phyloP scores from a whole-genome alignment of 2,113 vertebrate species.

The Erinaceus europaeus region DNA sequence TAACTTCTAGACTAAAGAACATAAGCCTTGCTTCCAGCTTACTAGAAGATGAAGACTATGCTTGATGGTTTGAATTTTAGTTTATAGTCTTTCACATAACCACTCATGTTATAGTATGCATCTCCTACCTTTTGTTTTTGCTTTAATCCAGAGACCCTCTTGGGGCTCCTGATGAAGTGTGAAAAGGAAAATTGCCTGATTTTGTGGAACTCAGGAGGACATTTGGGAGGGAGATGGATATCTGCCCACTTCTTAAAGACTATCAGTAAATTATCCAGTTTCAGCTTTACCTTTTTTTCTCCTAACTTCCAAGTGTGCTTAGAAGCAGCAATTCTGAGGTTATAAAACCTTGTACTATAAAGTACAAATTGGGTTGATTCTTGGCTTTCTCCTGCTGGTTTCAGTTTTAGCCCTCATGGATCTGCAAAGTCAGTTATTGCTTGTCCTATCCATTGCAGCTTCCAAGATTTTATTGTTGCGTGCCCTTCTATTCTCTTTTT shows the following conservation, averaged over 20 bases:
- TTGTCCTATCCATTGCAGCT: not conserved
- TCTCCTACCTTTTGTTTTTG: not conserved
- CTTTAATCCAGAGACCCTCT: not conserved
- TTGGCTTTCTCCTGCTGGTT: not conserved
- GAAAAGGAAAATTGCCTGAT: not conserved
- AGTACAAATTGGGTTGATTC: not conserved
- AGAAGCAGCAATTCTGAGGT: not conserved
- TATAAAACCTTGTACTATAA: not conserved
- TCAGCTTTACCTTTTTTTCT: not conserved
- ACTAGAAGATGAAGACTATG: not conserved
- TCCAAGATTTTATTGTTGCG: not conserved
- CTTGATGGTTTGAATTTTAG: not conserved
- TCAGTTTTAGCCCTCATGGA: not conserved
- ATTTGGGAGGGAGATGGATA: no score
- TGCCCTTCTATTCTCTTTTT: not conserved
- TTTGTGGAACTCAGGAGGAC: not conserved
- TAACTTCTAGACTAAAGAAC: not conserved
- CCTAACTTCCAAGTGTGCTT: not conserved
- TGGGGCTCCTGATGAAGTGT: no score
- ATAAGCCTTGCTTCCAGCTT: not conserved
- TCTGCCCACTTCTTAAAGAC: constrained; percentile 13
- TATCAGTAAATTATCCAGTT: not conserved
- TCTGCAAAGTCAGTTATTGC: not conserved
- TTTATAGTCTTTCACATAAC: not conserved
- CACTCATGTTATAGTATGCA: not conserved